Base-by-base conservation (phyloP, 2,113 vertebrate species). In the Mormyrus iriodes region DNA sequence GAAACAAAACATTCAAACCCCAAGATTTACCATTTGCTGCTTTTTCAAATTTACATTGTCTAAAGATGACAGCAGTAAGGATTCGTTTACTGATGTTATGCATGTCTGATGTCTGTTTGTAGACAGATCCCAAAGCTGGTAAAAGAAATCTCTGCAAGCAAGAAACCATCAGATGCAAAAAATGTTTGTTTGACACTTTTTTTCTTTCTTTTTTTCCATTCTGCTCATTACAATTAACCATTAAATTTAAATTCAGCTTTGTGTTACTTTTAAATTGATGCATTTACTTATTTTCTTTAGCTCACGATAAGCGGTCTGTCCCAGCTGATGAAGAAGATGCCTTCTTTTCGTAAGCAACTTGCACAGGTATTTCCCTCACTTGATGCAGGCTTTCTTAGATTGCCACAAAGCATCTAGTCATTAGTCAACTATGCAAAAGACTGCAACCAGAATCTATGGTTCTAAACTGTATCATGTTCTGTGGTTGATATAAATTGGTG, bases 261-360 rank as follows among this genome's bases (percentile, higher is more conserved):
- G 24, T n/a, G 24, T n/a, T 31, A 44, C 49, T 87, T 53, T 55
- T 9, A 53, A 49, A 53, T 31, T 15, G 13, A 15, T 27, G 15
- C n/a, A 7, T 86, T 35, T 27, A 35, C 13, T 31, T 9, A 4
- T 52, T 6, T 9, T 48, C 83, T n/a, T 27, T 94, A 99, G 98
- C 94, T 96, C 73, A 96, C 97, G 0, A 94, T 99, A 69, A 96
- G 95, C 91, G 96, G 95, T 92, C 94, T 99, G 92, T 85, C 97
- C 39, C 97, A 98, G 21, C 92, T 99, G 90, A 98, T 99, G 98
- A 99, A 98, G 94, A 99, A 97, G 95, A 98, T 99, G 98, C 98
- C 98, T 0, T 92, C 97, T 6, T 97, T 98, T 87, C 97, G 97
- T 89, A 99, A 99, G 91, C 97, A 99, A 91, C 92, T 99, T n/a